These are phyloP conservation scores for Agonopterix alstromeriana DNA, from an alignment of 2,888 invertebrate species.

Conservation along the genomic window DNA sequence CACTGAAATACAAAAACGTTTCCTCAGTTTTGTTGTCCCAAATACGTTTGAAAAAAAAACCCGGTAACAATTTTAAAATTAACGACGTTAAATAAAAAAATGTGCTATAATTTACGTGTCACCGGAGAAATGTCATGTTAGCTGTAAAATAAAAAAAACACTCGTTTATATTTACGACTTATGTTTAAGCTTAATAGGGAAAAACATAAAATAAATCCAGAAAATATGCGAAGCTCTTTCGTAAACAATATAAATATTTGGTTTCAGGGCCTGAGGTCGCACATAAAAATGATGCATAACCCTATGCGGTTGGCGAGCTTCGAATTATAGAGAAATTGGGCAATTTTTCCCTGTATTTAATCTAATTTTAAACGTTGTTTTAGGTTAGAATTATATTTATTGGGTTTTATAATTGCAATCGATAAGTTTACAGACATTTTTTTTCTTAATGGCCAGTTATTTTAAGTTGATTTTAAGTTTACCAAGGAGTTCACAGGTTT, in stretches of 20 bases:
- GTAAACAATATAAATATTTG: conserved; percentile 65
- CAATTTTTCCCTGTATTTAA: conserved; percentile 47
- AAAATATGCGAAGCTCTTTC: conserved; percentile 44
- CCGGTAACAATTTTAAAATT: too few species aligned
- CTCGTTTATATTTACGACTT: conserved; percentile 22
- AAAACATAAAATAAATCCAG: conserved; percentile 41
- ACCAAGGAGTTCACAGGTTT: too few species aligned
- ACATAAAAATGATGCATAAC: conserved; percentile 61
- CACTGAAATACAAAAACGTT: too few species aligned
- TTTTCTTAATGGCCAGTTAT: too few species aligned
- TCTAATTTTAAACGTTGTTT: conserved; percentile 21
- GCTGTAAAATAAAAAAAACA: conserved; percentile 12
- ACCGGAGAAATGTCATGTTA: not conserved
- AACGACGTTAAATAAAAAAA: not conserved
- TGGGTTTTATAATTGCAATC: conserved; percentile 1
- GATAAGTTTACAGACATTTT: too few species aligned
- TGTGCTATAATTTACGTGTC: conserved; percentile 4
- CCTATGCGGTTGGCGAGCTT: conserved; percentile 19
- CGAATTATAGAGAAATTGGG: conserved; percentile 34
- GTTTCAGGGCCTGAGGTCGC: conserved; percentile 36
- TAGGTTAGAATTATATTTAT: conserved; percentile 3
- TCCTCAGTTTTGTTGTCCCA: too few species aligned
- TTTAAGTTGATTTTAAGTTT: too few species aligned
- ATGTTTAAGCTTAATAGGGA: conserved; percentile 38
- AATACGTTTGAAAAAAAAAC: too few species aligned